phyloP scores from a whole-genome alignment of 2,797 vertebrate genomes.

The Ispidina picta region DNA sequence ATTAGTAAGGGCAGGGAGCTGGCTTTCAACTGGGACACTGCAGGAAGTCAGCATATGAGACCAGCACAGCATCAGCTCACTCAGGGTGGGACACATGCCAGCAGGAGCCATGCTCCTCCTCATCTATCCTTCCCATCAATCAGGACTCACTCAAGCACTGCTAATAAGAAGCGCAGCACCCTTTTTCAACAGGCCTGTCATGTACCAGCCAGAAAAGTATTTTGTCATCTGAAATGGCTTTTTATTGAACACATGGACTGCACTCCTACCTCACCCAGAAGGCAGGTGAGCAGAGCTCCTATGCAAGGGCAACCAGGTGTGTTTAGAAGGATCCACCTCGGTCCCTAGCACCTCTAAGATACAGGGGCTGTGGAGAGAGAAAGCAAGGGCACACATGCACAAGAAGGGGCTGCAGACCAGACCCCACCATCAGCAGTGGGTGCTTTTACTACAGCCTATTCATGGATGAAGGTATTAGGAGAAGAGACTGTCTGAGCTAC shows the following conservation, averaged over 20 bases:
- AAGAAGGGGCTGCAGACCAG: not conserved
- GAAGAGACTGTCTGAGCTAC: accelerated
- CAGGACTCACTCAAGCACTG: not conserved
- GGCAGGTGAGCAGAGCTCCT: not conserved
- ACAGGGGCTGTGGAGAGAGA: not conserved
- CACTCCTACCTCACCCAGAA: not conserved
- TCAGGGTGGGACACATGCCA: accelerated
- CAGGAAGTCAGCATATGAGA: not conserved
- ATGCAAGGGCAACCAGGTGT: not conserved
- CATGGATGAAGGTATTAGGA: not conserved
- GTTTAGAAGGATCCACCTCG: not conserved
- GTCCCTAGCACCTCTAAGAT: not conserved
- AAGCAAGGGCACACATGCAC: accelerated
- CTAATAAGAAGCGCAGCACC: not conserved
- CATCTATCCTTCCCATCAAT: not conserved
- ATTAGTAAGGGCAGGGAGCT: not conserved
- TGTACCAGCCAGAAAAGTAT: not conserved
- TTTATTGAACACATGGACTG: not conserved
- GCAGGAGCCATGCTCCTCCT: not conserved
- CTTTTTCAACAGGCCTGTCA: accelerated
- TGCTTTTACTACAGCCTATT: not conserved
- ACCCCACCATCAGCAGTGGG: not conserved
- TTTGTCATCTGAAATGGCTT: not conserved
- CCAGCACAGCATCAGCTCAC: not conserved
- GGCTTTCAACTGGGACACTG: not conserved